phyloP scores from a whole-genome alignment of 92 coral and sea anemone genomes.

The Meandrina meandrites region DNA sequence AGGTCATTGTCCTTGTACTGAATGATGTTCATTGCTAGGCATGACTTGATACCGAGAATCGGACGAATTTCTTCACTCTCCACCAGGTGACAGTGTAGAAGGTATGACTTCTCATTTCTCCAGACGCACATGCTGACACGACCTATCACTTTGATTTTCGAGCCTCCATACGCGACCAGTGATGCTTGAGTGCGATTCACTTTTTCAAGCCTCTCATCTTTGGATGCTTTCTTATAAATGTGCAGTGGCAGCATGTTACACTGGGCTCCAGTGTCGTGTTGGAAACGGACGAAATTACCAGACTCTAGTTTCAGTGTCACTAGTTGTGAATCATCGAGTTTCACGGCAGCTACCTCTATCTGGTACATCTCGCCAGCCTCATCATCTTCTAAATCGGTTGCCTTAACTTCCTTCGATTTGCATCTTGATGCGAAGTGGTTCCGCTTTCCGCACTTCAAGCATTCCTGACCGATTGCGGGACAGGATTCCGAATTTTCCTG shows the following conservation, averaged over 20 bases:
- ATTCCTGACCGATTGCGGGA: constrained; percentile 36
- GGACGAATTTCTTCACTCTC: constrained; percentile 37
- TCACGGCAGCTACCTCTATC: constrained; percentile 42
- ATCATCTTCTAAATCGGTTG: constrained; percentile 19
- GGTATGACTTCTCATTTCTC: constrained; percentile 19
- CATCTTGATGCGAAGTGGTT: constrained; percentile 51
- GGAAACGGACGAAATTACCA: constrained; percentile 50
- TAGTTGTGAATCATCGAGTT: constrained; percentile 53
- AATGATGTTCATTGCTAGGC: constrained; percentile 40
- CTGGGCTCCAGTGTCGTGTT: constrained; percentile 57
- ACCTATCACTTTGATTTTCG: constrained; percentile 40
- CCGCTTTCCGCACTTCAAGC: constrained; percentile 50
- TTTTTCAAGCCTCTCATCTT: constrained; percentile 30
- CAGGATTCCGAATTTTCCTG: constrained; percentile 37
- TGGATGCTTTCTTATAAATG: constrained; percentile 27
- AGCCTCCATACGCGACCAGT: constrained; percentile 27
- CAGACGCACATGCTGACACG: constrained; percentile 28
- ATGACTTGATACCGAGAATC: constrained; percentile 44
- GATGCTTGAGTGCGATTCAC: constrained; percentile 32
- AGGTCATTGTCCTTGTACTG: constrained; percentile 49
- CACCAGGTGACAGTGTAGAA: constrained; percentile 40
- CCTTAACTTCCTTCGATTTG: constrained; percentile 32
- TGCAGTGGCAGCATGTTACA: constrained; percentile 43
- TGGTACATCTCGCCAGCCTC: constrained; percentile 34
- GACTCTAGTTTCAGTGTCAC: constrained; percentile 60